Conservation (phyloP, 2,888 invertebrate genomes). For the Mythimna loreyi region DNA sequence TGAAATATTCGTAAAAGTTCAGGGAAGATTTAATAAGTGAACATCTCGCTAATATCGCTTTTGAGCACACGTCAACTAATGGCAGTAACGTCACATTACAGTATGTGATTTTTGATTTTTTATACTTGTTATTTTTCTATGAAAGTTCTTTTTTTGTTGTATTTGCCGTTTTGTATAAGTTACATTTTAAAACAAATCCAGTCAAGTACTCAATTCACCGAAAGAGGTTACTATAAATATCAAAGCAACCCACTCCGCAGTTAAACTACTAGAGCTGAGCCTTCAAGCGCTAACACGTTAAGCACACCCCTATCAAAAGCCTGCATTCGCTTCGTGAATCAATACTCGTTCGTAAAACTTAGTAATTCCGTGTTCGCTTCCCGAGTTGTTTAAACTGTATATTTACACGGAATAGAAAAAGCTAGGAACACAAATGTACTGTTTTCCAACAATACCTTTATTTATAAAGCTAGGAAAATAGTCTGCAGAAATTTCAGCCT, state of each 20-base stretch:
- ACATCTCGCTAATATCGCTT: no score
- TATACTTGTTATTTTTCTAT: no score
- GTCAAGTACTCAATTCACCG: neutral
- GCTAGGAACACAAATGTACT: constrained; percentile 8
- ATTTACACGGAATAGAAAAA: constrained; percentile 24
- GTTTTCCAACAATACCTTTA: constrained; percentile 25
- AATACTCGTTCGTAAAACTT: constrained; percentile 61
- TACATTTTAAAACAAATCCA: no score
- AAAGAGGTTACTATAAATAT: constrained; percentile 9
- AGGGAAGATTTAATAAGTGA: no score
- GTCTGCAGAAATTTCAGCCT: neutral
- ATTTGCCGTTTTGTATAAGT: no score
- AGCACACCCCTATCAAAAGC: constrained; percentile 46
- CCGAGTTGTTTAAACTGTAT: constrained; percentile 39
- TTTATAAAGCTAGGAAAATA: constrained; percentile 13
- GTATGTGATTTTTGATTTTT: no score
- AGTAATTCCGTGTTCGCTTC: constrained; percentile 47
- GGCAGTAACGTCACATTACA: no score
- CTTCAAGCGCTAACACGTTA: constrained; percentile 25
- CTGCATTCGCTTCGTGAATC: constrained; percentile 58
- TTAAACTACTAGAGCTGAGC: constrained; percentile 18
- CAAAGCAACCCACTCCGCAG: constrained; percentile 13
- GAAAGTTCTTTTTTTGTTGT: no score
- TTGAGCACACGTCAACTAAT: no score
- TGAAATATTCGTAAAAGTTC: no score